Conservation (phyloP, 1,140 invertebrate genomes). For the Oreohelix idahoensis region DNA sequence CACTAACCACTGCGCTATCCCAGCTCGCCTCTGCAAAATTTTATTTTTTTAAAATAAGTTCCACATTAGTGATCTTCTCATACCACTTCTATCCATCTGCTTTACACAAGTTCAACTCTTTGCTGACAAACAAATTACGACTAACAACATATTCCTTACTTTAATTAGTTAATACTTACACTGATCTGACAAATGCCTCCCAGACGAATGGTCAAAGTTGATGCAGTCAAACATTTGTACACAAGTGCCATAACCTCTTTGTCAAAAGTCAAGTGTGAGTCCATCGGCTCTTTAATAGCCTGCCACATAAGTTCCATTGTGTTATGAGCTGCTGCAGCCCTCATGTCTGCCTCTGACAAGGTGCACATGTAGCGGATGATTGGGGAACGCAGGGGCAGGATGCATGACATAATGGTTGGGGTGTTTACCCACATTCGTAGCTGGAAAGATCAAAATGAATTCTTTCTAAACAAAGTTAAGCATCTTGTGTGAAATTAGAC, state of each 20-base stretch:
- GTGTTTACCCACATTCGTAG: slow-evolving; percentile 93
- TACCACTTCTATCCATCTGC: too few species aligned
- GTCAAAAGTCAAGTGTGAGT: slow-evolving; percentile 87
- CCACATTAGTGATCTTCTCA: too few species aligned
- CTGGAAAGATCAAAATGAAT: slow-evolving; percentile 49
- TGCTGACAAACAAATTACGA: too few species aligned
- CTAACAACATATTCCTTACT: too few species aligned
- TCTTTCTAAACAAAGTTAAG: neutral
- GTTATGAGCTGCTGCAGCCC: slow-evolving; percentile 86
- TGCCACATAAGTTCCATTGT: slow-evolving; percentile 98
- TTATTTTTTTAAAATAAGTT: too few species aligned
- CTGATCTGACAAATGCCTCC: slow-evolving; percentile 95
- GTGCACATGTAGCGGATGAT: slow-evolving; percentile 93
- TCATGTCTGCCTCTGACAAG: slow-evolving; percentile 90
- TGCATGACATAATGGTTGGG: slow-evolving; percentile 87
- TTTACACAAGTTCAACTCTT: too few species aligned
- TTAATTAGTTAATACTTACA: slow-evolving; percentile 67
- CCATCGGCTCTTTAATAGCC: slow-evolving; percentile 91
- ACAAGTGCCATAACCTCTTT: slow-evolving; percentile 90
- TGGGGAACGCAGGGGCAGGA: slow-evolving; percentile 87
- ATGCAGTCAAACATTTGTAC: slow-evolving; percentile 93
- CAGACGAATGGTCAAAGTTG: slow-evolving; percentile 92
- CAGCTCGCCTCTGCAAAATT: too few species aligned
- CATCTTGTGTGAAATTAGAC: too few species aligned
- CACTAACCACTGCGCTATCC: too few species aligned